Conservation (phyloP, 1,140 invertebrate species). For the Heliothis virescens region DNA sequence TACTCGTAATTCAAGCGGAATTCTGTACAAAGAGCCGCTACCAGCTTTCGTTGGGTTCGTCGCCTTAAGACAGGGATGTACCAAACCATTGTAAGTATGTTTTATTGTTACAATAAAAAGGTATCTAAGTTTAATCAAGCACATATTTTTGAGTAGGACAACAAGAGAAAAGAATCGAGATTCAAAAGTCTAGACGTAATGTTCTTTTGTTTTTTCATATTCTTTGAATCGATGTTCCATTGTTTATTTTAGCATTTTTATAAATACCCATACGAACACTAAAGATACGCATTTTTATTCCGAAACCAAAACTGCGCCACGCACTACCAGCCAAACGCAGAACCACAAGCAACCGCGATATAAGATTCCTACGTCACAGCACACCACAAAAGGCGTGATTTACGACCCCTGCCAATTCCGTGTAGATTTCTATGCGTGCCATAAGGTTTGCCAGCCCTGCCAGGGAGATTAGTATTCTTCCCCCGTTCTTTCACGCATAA, state of each 20-base stretch:
- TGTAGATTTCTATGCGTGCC: slow-evolving; percentile 14
- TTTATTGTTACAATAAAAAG: neutral
- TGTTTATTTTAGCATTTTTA: no score
- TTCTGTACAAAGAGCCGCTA: slow-evolving; percentile 37
- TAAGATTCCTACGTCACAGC: slow-evolving; percentile 16
- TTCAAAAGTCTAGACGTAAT: no score
- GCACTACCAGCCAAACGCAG: no score
- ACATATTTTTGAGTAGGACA: no score
- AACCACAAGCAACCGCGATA: neutral
- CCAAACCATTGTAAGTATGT: neutral
- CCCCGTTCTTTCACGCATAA: slow-evolving; percentile 49
- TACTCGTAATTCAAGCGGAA: slow-evolving; percentile 47
- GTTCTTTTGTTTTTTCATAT: no score
- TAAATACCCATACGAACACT: no score
- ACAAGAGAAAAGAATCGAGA: no score
- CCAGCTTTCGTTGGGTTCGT: slow-evolving; percentile 23
- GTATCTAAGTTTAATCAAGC: neutral
- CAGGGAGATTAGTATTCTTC: slow-evolving; percentile 44
- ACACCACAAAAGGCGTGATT: slow-evolving; percentile 29
- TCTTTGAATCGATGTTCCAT: no score
- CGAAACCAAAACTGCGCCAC: no score
- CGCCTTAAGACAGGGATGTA: slow-evolving; percentile 10
- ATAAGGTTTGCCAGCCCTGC: slow-evolving; percentile 10
- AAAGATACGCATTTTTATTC: no score
- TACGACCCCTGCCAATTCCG: slow-evolving; percentile 30